Evolutionary conservation across 2,888 invertebrate species (phyloP).

Genomic region (Morpho deidamia): DNA sequence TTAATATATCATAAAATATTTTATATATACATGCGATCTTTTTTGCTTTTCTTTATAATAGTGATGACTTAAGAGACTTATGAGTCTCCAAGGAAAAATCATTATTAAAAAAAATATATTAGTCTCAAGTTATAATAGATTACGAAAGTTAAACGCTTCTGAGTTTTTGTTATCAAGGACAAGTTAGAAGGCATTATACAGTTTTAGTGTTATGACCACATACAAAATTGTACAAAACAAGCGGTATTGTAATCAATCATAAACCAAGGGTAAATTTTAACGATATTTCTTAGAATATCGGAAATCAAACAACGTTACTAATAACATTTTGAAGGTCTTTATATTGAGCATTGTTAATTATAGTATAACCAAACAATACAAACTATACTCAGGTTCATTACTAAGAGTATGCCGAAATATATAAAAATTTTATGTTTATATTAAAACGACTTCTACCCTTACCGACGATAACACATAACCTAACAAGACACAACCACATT

Average conservation of each 20-base stretch:
- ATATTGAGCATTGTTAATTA: background rate
- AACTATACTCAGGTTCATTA: no score
- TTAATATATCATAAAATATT: no score
- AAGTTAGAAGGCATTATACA: background rate
- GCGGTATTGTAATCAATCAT: constrained; percentile 13
- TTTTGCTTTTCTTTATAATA: no score
- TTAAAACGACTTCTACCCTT: no score
- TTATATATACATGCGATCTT: no score
- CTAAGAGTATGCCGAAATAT: background rate
- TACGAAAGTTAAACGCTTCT: background rate
- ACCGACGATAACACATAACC: no score
- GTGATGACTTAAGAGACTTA: no score
- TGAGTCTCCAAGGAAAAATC: no score
- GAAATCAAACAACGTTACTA: background rate
- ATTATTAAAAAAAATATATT: no score
- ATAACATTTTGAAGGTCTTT: background rate
- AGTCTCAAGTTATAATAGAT: background rate
- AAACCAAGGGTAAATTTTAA: constrained; percentile 8
- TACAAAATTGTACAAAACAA: background rate
- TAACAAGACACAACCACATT: no score
- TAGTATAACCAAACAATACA: background rate
- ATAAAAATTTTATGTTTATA: no score
- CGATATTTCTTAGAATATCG: constrained; percentile 6
- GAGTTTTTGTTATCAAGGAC: background rate
- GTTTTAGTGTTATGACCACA: background rate